Conservation (phyloP, 2,888 invertebrate genomes). For the Augochlorella aurata region DNA sequence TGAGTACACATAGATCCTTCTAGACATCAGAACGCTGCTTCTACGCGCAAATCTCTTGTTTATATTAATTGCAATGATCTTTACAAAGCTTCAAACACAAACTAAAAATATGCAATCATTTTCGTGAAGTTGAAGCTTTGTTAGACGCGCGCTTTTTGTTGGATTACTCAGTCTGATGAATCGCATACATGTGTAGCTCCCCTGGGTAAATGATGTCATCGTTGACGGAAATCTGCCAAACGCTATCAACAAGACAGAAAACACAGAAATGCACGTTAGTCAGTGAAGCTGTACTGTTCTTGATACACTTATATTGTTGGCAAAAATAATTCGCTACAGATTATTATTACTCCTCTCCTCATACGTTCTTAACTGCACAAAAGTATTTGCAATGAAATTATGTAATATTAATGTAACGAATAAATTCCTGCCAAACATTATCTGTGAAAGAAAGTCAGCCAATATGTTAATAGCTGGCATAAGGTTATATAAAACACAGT, state of each 20-base stretch:
- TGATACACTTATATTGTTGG: conserved; percentile 62
- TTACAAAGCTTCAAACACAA: conserved; percentile 61
- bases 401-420: conserved; percentile 56
- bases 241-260: conserved; percentile 85
- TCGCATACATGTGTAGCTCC: conserved; percentile 94
- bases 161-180: conserved; percentile 78
- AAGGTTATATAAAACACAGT: conserved; percentile 59
- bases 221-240: conserved; percentile 92
- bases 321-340: conserved; percentile 60
- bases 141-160: conserved; percentile 72
- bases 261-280: conserved; percentile 74
- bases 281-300: conserved; percentile 64
- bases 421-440: conserved; percentile 71
- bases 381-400: not conserved
- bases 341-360: not conserved
- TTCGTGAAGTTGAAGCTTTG: conserved; percentile 69
- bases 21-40: conserved; percentile 63
- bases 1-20: conserved; percentile 53
- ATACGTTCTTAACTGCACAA: not conserved
- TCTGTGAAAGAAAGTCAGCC: conserved; percentile 73
- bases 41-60: conserved; percentile 62
- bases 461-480: conserved; percentile 73
- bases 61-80: conserved; percentile 44
- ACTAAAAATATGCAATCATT: conserved; percentile 29
- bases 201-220: conserved; percentile 91